phyloP scores from a whole-genome alignment of 2,888 invertebrate species.

The Laothoe populi region DNA sequence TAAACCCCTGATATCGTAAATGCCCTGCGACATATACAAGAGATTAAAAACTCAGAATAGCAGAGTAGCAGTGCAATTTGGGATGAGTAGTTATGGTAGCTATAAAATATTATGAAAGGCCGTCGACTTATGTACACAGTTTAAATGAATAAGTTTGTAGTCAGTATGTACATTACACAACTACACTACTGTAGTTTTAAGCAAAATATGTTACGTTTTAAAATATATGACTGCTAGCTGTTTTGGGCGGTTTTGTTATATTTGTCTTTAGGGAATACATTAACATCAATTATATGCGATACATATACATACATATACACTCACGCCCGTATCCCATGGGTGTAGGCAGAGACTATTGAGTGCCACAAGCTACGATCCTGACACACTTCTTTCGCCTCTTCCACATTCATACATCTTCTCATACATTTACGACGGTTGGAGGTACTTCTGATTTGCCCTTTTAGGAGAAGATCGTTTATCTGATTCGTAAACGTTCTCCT shows the following conservation, averaged over 20 bases:
- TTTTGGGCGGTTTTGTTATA: background rate
- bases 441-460: too few species aligned
- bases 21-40: background rate
- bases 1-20: background rate
- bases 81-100: constrained; percentile 4
- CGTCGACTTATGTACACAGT: background rate
- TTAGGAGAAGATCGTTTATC: too few species aligned
- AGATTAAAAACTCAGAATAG: constrained; percentile 12
- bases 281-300: too few species aligned
- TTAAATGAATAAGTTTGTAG: constrained; percentile 20
- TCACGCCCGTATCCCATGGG: too few species aligned
- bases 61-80: constrained; percentile 10
- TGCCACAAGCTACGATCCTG: too few species aligned
- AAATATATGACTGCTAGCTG: background rate
- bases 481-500: too few species aligned
- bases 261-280: background rate
- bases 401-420: too few species aligned
- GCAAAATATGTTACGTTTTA: constrained; percentile 1
- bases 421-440: too few species aligned
- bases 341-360: too few species aligned
- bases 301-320: too few species aligned
- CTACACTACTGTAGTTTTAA: background rate
- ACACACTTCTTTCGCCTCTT: too few species aligned
- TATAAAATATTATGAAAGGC: background rate
- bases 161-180: background rate